Evolutionary conservation across 2,797 vertebrate species (phyloP).

Genomic region (Diplodus sargus): DNA sequence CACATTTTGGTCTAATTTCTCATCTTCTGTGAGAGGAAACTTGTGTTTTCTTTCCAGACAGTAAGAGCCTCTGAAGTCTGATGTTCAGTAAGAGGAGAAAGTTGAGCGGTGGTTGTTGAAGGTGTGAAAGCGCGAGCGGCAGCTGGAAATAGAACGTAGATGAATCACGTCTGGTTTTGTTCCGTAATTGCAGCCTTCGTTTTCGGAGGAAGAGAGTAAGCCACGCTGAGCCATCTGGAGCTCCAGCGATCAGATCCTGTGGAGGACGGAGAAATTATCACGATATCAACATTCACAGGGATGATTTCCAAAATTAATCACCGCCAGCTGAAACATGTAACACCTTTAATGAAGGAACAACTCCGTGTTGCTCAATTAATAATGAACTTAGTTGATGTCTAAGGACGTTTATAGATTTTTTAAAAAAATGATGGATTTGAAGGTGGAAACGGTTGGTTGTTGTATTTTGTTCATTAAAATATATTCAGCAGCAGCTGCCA

Average conservation of each 20-base stretch:
- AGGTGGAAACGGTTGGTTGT: not conserved
- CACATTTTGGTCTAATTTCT: slow-evolving; percentile 42
- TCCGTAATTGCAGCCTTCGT: slow-evolving; percentile 55
- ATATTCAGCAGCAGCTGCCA: not conserved
- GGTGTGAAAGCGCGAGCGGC: slow-evolving; percentile 54
- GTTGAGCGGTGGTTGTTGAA: slow-evolving; percentile 12
- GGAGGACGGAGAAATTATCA: slow-evolving; percentile 26
- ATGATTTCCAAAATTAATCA: slow-evolving; percentile 35
- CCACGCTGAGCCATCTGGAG: slow-evolving; percentile 61
- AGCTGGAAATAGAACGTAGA: slow-evolving; percentile 69
- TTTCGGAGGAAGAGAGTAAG: slow-evolving; percentile 24
- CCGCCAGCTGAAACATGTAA: slow-evolving; percentile 30
- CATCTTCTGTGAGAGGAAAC: slow-evolving; percentile 4
- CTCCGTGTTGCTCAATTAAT: not conserved
- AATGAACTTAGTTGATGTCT: not conserved
- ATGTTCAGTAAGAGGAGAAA: not conserved
- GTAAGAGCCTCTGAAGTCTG: too few species aligned
- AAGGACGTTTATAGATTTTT: not conserved
- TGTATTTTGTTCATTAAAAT: not conserved
- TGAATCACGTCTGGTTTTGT: slow-evolving; percentile 53
- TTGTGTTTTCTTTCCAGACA: slow-evolving; percentile 10
- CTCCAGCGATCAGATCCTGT: slow-evolving; percentile 20
- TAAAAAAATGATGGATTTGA: not conserved
- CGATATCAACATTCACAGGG: slow-evolving; percentile 29
- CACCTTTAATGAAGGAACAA: slow-evolving; percentile 19